A percentile compares a stretch with the other conserved stretches of the same genome.
phyloP scores from a whole-genome alignment of 2,888 invertebrate genomes.

The Plebejus argus region DNA sequence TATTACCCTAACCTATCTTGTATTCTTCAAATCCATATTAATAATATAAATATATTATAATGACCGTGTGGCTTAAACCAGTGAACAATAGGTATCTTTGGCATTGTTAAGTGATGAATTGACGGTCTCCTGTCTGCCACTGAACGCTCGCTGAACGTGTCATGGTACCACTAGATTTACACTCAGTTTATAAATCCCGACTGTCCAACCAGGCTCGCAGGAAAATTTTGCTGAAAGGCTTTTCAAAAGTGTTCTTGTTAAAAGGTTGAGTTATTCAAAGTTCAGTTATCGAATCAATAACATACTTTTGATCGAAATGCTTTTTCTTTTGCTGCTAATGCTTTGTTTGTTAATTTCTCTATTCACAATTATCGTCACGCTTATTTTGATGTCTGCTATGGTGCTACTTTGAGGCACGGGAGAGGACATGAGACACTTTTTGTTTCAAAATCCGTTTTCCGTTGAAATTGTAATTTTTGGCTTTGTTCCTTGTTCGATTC shows the following conservation, averaged over 20 bases:
- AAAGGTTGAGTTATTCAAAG: neutral
- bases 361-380: no score
- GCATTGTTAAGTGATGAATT: slow-evolving; percentile 35
- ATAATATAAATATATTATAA: neutral
- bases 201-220: neutral
- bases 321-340: no score
- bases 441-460: no score
- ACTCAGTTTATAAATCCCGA: slow-evolving; percentile 1
- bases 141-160: slow-evolving; percentile 22
- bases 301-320: neutral
- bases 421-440: no score
- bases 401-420: no score
- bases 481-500: no score
- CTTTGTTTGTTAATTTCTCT: no score
- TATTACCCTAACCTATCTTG: neutral
- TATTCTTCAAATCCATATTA: neutral
- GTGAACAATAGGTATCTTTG: neutral
- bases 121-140: slow-evolving; percentile 34
- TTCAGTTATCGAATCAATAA: neutral
- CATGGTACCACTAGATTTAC: slow-evolving; percentile 31
- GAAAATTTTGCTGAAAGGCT: neutral
- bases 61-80: neutral
- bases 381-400: no score
- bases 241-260: neutral
- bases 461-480: no score